phyloP scores from a whole-genome alignment of 1,140 invertebrate species.

The Hylyphantes graminicola region DNA sequence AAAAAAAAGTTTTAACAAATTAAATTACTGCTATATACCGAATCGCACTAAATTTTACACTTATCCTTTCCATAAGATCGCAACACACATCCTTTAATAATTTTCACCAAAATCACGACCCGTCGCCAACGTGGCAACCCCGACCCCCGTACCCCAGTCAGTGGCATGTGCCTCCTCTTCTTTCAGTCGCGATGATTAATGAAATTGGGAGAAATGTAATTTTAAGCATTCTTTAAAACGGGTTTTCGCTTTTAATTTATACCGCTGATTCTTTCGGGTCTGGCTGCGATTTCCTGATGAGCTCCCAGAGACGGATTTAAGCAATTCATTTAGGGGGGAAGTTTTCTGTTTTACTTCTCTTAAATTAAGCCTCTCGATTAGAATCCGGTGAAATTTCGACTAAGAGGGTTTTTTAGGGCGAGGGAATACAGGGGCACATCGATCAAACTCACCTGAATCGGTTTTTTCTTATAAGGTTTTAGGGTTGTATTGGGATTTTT shows the following conservation, averaged over 20 bases:
- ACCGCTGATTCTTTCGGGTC: constrained; percentile 54
- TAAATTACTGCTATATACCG: too few relatives aligned
- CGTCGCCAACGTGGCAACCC: constrained; percentile 31
- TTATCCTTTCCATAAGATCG: too few relatives aligned
- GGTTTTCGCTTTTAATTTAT: constrained; percentile 61
- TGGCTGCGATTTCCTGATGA: constrained; percentile 58
- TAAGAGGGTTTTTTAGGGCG: too few relatives aligned
- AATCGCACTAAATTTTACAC: too few relatives aligned
- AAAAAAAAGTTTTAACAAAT: too few relatives aligned
- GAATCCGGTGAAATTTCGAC: too few relatives aligned
- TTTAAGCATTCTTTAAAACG: constrained; percentile 60
- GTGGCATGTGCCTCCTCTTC: constrained; percentile 52
- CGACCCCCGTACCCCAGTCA: constrained; percentile 15
- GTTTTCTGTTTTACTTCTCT: not conserved
- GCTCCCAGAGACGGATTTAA: constrained; percentile 51
- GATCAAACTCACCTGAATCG: too few relatives aligned
- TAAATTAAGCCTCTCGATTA: constrained; percentile 7
- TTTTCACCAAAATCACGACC: too few relatives aligned
- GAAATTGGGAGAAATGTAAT: constrained; percentile 61
- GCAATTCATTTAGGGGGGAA: constrained; percentile 42
- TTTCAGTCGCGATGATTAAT: constrained; percentile 60
- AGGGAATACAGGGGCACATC: too few relatives aligned
- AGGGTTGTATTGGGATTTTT: too few relatives aligned
- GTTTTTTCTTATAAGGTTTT: too few relatives aligned
- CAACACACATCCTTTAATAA: too few relatives aligned